These are phyloP conservation scores for Sipha maydis DNA, from an alignment of 2,888 invertebrate species.

Conservation along the genomic window DNA sequence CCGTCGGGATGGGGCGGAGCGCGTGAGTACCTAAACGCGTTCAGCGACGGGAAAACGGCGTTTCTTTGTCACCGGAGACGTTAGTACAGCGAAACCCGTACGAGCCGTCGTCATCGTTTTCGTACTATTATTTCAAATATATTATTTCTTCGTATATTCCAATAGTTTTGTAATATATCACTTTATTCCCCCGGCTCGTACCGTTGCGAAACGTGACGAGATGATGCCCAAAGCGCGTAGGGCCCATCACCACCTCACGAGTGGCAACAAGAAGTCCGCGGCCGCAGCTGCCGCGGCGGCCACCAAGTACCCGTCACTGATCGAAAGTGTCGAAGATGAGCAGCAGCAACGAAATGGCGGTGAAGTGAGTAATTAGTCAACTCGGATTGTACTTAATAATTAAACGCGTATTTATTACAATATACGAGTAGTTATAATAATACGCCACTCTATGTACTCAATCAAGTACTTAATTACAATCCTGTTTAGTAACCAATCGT, in stretches of 20 bases:
- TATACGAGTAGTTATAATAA: too few species aligned
- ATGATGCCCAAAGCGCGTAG: background rate
- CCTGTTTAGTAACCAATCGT: too few species aligned
- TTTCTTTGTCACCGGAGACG: too few species aligned
- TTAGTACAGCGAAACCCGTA: too few species aligned
- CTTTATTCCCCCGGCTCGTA: too few species aligned
- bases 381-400: too few species aligned
- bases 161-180: too few species aligned
- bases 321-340: background rate
- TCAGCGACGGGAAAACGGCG: background rate
- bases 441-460: too few species aligned
- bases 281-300: background rate
- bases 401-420: background rate
- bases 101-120: background rate
- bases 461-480: too few species aligned
- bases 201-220: too few species aligned
- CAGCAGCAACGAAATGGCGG: background rate
- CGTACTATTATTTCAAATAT: background rate
- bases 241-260: background rate
- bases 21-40: background rate
- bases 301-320: background rate
- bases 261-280: background rate
- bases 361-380: background rate
- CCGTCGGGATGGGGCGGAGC: background rate
- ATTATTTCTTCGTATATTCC: too few species aligned